Evolutionary conservation across 2,888 invertebrate species (phyloP).

Genomic region (Panopea generosa): DNA sequence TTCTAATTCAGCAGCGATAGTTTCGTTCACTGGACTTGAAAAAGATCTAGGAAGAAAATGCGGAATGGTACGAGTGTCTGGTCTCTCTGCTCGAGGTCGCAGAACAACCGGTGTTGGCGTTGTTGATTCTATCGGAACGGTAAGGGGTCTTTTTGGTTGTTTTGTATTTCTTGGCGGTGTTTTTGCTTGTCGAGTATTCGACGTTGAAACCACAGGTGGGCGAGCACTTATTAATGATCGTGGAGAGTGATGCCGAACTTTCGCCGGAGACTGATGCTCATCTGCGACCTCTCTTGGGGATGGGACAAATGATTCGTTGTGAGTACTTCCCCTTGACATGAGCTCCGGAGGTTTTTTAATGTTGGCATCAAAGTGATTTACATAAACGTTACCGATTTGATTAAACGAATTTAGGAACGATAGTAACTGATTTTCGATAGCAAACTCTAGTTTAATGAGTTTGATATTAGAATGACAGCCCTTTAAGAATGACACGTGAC

Average conservation of each 20-base stretch:
- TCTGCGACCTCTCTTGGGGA: slow-evolving; percentile 23
- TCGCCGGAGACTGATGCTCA: slow-evolving; percentile 23
- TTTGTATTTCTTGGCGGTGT: slow-evolving; percentile 36
- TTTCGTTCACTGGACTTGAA: slow-evolving; percentile 47
- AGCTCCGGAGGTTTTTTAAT: slow-evolving; percentile 49
- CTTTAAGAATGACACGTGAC: slow-evolving; percentile 46
- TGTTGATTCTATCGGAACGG: slow-evolving; percentile 54
- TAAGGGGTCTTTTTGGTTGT: slow-evolving; percentile 53
- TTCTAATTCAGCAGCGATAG: too few relatives aligned
- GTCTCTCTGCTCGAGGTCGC: slow-evolving; percentile 51
- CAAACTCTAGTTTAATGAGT: slow-evolving; percentile 48
- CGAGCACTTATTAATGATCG: slow-evolving; percentile 27
- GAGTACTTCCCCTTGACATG: slow-evolving; percentile 36
- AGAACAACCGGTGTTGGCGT: slow-evolving; percentile 46
- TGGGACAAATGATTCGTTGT: slow-evolving; percentile 30
- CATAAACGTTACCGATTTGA: slow-evolving; percentile 50
- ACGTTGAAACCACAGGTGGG: slow-evolving; percentile 12
- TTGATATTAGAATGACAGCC: slow-evolving; percentile 52
- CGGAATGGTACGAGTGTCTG: slow-evolving; percentile 41
- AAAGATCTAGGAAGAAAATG: slow-evolving; percentile 48
- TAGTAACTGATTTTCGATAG: slow-evolving; percentile 48
- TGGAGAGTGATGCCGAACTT: slow-evolving; percentile 40
- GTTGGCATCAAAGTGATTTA: slow-evolving; percentile 46
- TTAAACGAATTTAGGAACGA: slow-evolving; percentile 50
- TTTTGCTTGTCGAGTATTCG: slow-evolving; percentile 7